phyloP scores from a whole-genome alignment of 2,797 vertebrate genomes.

The Rhynchotus rufescens region DNA sequence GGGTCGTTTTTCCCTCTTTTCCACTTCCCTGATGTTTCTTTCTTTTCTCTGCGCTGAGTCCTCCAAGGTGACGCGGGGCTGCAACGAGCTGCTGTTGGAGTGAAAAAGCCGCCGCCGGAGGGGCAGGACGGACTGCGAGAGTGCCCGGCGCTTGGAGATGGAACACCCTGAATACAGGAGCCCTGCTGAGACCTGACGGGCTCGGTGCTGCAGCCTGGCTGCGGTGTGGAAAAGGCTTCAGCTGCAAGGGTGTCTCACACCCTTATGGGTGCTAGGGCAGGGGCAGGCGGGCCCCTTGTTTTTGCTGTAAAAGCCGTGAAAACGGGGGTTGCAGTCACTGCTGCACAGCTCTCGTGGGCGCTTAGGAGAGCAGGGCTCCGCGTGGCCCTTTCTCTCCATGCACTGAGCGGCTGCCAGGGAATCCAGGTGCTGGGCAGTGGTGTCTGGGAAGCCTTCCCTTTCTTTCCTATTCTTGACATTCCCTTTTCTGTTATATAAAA shows the following conservation, averaged over 20 bases:
- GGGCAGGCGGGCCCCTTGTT: not conserved
- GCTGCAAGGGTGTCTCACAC: not conserved
- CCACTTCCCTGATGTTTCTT: accelerated
- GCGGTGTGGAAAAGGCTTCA: not conserved
- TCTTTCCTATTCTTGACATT: conserved; percentile 23
- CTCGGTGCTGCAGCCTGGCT: not conserved
- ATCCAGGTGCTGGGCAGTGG: not conserved
- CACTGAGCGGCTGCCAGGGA: not conserved
- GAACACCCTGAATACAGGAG: not conserved
- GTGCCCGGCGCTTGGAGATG: not conserved
- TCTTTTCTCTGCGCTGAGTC: not conserved
- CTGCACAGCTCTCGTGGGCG: not conserved
- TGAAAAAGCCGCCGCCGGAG: not conserved
- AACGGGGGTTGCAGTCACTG: not conserved
- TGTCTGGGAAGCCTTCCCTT: conserved; percentile 41
- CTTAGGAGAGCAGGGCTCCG: not conserved
- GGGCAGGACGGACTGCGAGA: not conserved
- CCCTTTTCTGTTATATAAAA: not conserved
- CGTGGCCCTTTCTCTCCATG: conserved; percentile 21
- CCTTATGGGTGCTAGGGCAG: not conserved
- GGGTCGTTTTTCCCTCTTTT: not conserved
- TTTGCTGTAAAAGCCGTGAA: not conserved
- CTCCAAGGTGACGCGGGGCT: not conserved
- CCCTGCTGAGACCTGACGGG: not conserved
- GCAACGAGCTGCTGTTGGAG: not conserved